Evolutionary conservation across 2,888 invertebrate species (phyloP), one percentile per base, ranked within the genome.

Genomic region (Synanthedon tipuliformis): DNA sequence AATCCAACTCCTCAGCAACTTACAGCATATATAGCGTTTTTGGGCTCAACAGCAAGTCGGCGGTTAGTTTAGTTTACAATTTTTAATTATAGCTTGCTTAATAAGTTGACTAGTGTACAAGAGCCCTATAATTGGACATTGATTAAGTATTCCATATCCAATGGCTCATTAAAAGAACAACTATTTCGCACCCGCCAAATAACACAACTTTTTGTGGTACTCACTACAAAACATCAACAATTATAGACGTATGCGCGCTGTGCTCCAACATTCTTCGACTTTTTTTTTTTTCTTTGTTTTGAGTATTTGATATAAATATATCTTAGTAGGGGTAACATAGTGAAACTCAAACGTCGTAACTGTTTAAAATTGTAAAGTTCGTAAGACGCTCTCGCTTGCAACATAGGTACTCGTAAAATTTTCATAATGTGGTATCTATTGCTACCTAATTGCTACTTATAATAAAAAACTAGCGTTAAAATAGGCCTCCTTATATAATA

Each of bases 131-230:
- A 34, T 34, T 34, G n/a, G 13, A 45, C 45, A 11, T 45, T 7
- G 45, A n/a, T 13, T 45, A 45, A 45, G 13, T 45, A 45, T 23
- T 60, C 51, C 53, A 55, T 58, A 51, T 53, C 57, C 61, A 65
- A 62, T 53, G 61, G 53, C 55, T 55, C 54, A 56, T 61, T 61
- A 71, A 67, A 62, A 58, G 52, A 40, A 53, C 55, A 62, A 66
- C 66, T 67, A 71, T 67, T 68, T 71, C 65, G 65, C 73, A 73
- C 73, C 64, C 65, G 71, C 54, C 62, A 53, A 57, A 58, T 64
- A 52, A 61, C 57, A 56, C 51, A 12, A 10, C 5, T 49, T 49
- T 49, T 49, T 49, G 49, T 16, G 49, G 45, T 13, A 13, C 7
- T 15, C 5, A 7, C 45, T 45, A 45, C 15, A 45, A 45, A 45